A percentile compares a stretch with the other conserved stretches of the same genome.
phyloP scores from a whole-genome alignment of 2,888 invertebrate species.

The Arctia plantaginis region DNA sequence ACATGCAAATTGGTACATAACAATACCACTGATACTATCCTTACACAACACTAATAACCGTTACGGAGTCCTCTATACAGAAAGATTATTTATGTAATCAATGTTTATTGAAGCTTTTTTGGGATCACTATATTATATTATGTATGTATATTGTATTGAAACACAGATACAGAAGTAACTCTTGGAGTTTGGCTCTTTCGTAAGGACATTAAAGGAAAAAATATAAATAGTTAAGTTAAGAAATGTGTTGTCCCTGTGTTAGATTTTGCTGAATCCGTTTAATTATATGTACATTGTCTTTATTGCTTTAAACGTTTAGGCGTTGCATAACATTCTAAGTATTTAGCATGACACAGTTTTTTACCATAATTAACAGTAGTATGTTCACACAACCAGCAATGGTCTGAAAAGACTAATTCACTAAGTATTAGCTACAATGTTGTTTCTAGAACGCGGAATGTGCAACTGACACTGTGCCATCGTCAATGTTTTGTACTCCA shows the following conservation, averaged over 20 bases:
- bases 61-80: not conserved
- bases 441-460: constrained; percentile 75
- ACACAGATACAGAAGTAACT: not conserved
- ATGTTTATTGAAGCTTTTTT: not conserved
- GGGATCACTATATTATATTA: not conserved
- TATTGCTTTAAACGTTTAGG: not conserved
- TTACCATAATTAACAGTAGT: constrained; percentile 4
- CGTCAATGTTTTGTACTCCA: constrained; percentile 83
- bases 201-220: not conserved
- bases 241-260: not conserved
- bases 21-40: not conserved
- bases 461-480: constrained; percentile 74
- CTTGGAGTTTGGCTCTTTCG: not conserved
- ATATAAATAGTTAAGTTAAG: not conserved
- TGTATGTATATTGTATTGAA: not conserved
- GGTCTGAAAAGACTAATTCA: constrained; percentile 50
- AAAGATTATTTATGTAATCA: not conserved
- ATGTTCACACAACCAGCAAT: constrained; percentile 7
- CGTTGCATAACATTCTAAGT: constrained; percentile 11
- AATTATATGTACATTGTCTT: not conserved
- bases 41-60: not conserved
- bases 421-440: constrained; percentile 60
- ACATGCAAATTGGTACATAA: not conserved
- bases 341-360: constrained; percentile 34
- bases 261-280: not conserved